Evolutionary conservation across 2,888 invertebrate genomes (phyloP), one percentile per base, ranked within the genome.

Genomic region (Parapristionchus giblindavisi): DNA sequence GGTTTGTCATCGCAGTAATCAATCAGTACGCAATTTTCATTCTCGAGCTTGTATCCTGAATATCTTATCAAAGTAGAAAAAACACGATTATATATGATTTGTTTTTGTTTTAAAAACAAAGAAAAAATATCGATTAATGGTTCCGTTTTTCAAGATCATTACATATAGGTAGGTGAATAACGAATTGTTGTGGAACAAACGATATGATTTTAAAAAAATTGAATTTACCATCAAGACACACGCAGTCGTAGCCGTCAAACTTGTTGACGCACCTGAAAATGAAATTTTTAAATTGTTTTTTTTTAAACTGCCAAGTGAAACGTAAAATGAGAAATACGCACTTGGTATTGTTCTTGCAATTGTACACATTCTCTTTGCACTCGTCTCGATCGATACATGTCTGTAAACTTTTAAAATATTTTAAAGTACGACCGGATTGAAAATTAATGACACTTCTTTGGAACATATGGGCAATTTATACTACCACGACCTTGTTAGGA

Each of bases 331-430:
- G n/a, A 24, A 24, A 17, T 5, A 51, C 68, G 21, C 52, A 68
- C 11, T 51, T 14, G 3, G 52, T 24, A 54, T 74, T 24, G 8
- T 17, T 17, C 27, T 43, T 43, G 52, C 74, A 74, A 17, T 36
- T 43, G 74, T 74, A 74, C 24, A 36, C 29, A 38, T 74, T 74
- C n/a, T 29, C 27, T 17, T 51, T 43, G 58, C 74, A 74, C 32
- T 74, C 74, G 36, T 36, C 24, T 51, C 51, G 34, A 36, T 74
- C 38, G 5, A 5, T 21, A 40, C 74, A 74, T 4, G 61, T 48
- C 74, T 74, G 63, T 56, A 27, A 65, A 0, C n/a, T 21, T 29
- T 27, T 0, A n/a, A n/a, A n/a, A n/a, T n/a, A n/a, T n/a, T n/a
- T n/a, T n/a, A n/a, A n/a, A n/a, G n/a, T 11, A 1, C 29, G n/a